Evolutionary conservation across 2,888 invertebrate species (phyloP).

Genomic region (Apoderus coryli): DNA sequence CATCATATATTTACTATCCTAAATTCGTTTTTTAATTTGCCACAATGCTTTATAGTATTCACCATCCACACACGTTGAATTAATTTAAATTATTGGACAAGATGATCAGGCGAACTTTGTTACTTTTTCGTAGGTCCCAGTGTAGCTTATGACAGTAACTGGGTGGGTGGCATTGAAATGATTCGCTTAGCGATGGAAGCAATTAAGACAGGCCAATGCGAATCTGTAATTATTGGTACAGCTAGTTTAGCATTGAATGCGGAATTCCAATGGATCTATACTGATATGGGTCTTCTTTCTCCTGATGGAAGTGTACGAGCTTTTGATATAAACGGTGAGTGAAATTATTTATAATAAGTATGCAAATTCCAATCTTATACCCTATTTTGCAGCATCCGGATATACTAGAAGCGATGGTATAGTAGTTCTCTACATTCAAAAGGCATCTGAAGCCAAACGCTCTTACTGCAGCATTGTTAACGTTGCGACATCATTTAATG

Average conservation of each 20-base stretch:
- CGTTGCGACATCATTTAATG: conserved; percentile 41
- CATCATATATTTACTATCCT: no score
- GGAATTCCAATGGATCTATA: conserved; percentile 44
- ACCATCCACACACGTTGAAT: no score
- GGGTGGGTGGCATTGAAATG: conserved; percentile 54
- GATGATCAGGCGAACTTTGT: no score
- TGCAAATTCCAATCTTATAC: not conserved
- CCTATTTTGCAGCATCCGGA: conserved; percentile 46
- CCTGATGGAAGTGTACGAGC: conserved; percentile 46
- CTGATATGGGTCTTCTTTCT: conserved; percentile 45
- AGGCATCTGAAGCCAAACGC: conserved; percentile 38
- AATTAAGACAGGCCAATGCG: conserved; percentile 71
- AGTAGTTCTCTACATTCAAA: conserved; percentile 59
- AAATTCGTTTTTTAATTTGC: no score
- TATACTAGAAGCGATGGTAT: conserved; percentile 76
- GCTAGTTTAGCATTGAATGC: conserved; percentile 59
- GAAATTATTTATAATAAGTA: not conserved
- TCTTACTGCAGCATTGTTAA: conserved; percentile 41
- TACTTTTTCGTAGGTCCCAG: conserved; percentile 39
- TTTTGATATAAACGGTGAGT: conserved; percentile 46
- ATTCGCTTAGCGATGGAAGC: conserved; percentile 53
- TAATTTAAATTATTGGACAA: no score
- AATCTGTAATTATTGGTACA: conserved; percentile 82
- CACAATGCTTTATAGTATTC: no score
- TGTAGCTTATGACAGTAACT: conserved; percentile 49